A percentile compares a stretch with the other conserved stretches of the same genome.
Evolutionary conservation across 2,113 vertebrate species (phyloP).

Genomic region (Dinomys branickii): DNA sequence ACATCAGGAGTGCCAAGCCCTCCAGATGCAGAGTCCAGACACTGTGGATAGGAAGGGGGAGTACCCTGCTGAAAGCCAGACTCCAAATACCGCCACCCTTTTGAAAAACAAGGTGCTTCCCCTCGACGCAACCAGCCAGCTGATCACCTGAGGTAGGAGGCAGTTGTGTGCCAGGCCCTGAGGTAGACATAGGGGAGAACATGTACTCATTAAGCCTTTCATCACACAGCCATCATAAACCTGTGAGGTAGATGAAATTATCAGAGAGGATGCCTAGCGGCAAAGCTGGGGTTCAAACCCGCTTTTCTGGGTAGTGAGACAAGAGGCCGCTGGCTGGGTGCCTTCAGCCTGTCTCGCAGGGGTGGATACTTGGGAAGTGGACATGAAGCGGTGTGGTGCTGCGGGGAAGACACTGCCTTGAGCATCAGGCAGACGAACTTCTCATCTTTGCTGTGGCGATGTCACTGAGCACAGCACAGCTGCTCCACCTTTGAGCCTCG

Average conservation of each 20-base stretch:
- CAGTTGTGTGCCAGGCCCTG: no score
- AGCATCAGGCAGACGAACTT: no score
- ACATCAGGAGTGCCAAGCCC: not conserved
- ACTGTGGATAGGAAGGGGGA: not conserved
- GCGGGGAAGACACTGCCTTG: not conserved
- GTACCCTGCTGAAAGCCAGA: not conserved
- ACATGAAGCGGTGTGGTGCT: no score
- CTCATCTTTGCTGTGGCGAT: not conserved
- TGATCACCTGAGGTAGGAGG: not conserved
- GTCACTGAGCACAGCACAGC: not conserved
- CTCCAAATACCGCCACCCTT: not conserved
- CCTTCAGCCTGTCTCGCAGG: not conserved
- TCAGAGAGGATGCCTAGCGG: not conserved
- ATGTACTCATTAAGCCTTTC: not conserved
- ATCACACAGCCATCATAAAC: not conserved
- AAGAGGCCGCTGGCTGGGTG: accelerated
- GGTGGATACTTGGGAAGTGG: not conserved
- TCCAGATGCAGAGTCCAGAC: not conserved
- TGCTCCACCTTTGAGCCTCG: not conserved
- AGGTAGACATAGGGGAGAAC: not conserved
- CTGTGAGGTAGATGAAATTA: no score
- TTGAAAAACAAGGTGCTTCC: not conserved
- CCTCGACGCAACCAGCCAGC: not conserved
- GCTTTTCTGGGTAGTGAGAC: not conserved
- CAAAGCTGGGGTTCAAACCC: not conserved